Percentiles rank a stretch among this genome's conserved stretches.
These are phyloP conservation scores for Drosophila pruinosa DNA, from an alignment of 1,140 invertebrate species.

Conservation along the genomic window DNA sequence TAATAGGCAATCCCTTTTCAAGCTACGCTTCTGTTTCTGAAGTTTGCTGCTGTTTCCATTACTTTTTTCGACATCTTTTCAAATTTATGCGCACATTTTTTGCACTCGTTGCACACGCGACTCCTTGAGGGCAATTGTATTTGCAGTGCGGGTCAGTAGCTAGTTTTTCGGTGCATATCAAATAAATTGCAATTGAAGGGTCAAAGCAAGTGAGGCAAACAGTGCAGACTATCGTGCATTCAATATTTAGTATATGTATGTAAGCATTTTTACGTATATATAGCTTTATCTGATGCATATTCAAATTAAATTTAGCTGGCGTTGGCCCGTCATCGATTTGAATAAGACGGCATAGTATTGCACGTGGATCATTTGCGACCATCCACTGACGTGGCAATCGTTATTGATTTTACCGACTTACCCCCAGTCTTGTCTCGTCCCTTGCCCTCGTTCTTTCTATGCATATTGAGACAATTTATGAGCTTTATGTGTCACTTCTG, in stretches of 20 bases:
- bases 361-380: slow-evolving; percentile 34
- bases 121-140: neutral
- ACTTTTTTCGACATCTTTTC: slow-evolving; percentile 29
- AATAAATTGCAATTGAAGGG: slow-evolving; percentile 39
- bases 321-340: slow-evolving; percentile 51
- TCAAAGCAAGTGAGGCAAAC: neutral
- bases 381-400: slow-evolving; percentile 51
- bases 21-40: slow-evolving; percentile 41
- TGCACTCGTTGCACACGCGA: slow-evolving; percentile 10
- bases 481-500: slow-evolving; percentile 79
- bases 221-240: no score
- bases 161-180: slow-evolving; percentile 22
- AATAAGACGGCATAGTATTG: no score
- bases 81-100: slow-evolving; percentile 46
- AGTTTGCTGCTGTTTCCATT: slow-evolving; percentile 25
- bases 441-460: neutral
- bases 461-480: slow-evolving; percentile 79
- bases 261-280: neutral
- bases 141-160: slow-evolving; percentile 12
- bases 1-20: neutral
- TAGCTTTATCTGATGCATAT: slow-evolving; percentile 15
- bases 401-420: slow-evolving; percentile 67
- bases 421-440: neutral
- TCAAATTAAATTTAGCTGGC: slow-evolving; percentile 25
- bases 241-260: neutral